Conservation (phyloP, 2,888 invertebrate genomes). For the Pteria penguin region DNA sequence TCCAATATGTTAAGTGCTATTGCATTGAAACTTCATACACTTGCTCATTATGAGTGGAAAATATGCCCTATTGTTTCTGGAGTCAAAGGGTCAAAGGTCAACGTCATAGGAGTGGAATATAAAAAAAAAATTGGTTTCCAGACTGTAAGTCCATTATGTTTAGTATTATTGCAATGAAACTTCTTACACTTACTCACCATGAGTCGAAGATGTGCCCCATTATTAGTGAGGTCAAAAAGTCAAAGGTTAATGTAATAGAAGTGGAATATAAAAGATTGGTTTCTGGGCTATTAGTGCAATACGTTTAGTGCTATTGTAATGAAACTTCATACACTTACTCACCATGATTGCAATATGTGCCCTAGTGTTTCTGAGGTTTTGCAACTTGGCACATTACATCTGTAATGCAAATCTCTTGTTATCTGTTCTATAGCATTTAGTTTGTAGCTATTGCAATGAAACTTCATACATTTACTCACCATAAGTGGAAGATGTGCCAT, state of each 20-base stretch:
- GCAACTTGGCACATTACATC: too few relatives aligned
- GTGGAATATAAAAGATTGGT: background rate
- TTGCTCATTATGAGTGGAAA: background rate
- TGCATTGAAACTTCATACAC: background rate
- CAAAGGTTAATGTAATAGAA: background rate
- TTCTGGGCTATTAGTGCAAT: background rate
- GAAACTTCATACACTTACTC: too few relatives aligned
- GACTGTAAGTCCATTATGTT: background rate
- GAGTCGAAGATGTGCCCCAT: background rate
- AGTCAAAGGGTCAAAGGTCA: background rate
- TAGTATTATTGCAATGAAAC: background rate
- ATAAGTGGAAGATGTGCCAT: too few relatives aligned
- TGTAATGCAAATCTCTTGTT: too few relatives aligned
- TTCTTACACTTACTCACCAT: background rate
- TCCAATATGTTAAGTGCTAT: background rate
- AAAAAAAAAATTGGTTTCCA: background rate
- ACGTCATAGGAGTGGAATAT: background rate
- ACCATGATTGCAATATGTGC: too few relatives aligned
- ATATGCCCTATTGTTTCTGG: background rate
- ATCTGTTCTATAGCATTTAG: too few relatives aligned
- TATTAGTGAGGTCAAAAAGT: background rate
- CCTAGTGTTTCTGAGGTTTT: too few relatives aligned
- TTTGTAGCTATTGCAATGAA: too few relatives aligned
- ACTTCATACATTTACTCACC: too few relatives aligned
- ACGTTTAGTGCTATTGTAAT: background rate